Percentiles rank a stretch among this genome's conserved stretches.
phyloP scores from a whole-genome alignment of 2,797 vertebrate genomes.

The Cyclopterus lumpus region DNA sequence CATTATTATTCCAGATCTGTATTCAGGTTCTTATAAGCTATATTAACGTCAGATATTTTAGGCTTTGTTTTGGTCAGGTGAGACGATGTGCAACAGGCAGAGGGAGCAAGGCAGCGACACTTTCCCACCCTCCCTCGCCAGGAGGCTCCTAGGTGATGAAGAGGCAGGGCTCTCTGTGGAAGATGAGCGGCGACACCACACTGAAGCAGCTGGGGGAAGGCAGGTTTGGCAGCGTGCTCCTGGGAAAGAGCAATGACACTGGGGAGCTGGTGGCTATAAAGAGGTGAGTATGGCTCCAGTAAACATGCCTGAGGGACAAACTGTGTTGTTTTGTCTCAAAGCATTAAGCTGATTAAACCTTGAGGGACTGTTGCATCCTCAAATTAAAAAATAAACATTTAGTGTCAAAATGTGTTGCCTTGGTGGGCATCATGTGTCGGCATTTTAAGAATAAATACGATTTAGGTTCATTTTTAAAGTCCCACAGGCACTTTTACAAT shows the following conservation, averaged over 20 bases:
- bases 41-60: no score
- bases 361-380: neutral
- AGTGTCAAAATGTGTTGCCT: neutral
- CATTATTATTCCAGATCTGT: no score
- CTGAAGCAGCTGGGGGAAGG: conserved; percentile 93
- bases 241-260: conserved; percentile 92
- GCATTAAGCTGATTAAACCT: conserved; percentile 51
- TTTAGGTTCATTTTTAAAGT: conserved; percentile 2
- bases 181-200: conserved; percentile 93
- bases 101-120: conserved; percentile 2
- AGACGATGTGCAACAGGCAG: conserved; percentile 22
- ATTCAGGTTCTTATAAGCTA: no score
- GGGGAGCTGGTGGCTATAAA: conserved; percentile 96
- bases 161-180: conserved; percentile 44
- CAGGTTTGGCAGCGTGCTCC: conserved; percentile 92
- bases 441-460: neutral
- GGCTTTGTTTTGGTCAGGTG: neutral
- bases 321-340: conserved; percentile 37
- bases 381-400: neutral
- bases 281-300: conserved; percentile 78
- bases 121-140: conserved; percentile 4
- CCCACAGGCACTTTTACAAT: neutral
- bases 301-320: neutral
- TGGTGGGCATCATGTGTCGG: neutral
- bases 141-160: conserved; percentile 25